Conservation (phyloP, 2,888 invertebrate genomes). For the Petrolisthes manimaculis region DNA sequence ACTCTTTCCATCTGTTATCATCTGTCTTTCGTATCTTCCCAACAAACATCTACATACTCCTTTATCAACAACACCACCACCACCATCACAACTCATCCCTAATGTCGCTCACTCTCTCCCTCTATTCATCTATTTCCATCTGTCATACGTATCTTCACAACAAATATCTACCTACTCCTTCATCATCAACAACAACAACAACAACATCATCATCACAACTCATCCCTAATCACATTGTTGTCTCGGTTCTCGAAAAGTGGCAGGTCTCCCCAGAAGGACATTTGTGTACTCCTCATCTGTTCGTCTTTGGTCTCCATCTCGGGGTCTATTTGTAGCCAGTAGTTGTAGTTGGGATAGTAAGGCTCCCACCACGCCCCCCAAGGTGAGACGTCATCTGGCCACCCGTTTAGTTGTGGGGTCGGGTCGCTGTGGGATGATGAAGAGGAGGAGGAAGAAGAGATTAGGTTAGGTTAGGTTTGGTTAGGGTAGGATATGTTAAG, state of each 20-base stretch:
- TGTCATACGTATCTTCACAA: background rate
- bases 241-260: slow-evolving; percentile 63
- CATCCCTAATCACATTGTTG: slow-evolving; percentile 59
- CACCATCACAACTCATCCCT: too few species aligned
- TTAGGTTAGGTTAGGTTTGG: too few species aligned
- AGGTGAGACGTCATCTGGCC: slow-evolving; percentile 57
- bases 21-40: too few species aligned
- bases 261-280: slow-evolving; percentile 59
- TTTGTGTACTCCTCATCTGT: slow-evolving; percentile 41
- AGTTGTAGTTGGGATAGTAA: slow-evolving; percentile 32
- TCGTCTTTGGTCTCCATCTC: slow-evolving; percentile 51
- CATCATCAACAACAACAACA: background rate
- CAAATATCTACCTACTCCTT: background rate
- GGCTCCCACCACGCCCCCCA: slow-evolving; percentile 66
- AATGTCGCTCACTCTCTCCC: background rate
- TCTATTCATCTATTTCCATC: background rate
- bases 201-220: slow-evolving; percentile 27
- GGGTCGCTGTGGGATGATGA: slow-evolving; percentile 52
- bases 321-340: slow-evolving; percentile 61
- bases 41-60: too few species aligned
- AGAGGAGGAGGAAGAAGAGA: too few species aligned
- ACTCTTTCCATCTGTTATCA: too few species aligned
- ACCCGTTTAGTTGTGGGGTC: slow-evolving; percentile 52
- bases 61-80: too few species aligned
- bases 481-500: too few species aligned